A percentile compares a stretch with the other conserved stretches of the same genome.
These are phyloP conservation scores for Empidonax traillii DNA, from an alignment of 2,113 vertebrate genomes.

Conservation along the genomic window DNA sequence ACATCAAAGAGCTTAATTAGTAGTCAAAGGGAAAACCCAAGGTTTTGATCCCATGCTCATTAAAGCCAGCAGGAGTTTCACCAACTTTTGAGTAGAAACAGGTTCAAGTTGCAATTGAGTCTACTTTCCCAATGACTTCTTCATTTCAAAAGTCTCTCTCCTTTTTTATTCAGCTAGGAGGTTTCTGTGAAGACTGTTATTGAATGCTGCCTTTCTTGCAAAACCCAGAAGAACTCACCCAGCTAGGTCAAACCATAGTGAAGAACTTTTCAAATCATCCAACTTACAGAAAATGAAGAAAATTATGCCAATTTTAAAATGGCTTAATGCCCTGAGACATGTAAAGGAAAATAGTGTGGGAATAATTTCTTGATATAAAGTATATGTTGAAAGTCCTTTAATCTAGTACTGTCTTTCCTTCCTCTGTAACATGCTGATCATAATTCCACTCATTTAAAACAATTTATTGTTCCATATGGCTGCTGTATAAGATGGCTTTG, in stretches of 20 bases:
- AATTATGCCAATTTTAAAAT: not conserved
- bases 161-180: not conserved
- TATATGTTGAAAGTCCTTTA: not conserved
- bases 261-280: not conserved
- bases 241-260: not conserved
- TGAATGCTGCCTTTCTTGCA: not conserved
- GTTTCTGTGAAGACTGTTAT: conserved; percentile 13
- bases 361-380: not conserved
- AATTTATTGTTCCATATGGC: not conserved
- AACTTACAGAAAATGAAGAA: not conserved
- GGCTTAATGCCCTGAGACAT: not conserved
- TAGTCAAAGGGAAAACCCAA: not conserved
- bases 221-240: not conserved
- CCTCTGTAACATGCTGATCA: not conserved
- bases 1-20: not conserved
- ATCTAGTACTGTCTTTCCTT: not conserved
- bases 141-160: not conserved
- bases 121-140: not conserved
- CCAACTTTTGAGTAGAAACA: not conserved
- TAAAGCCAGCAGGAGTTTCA: conserved; percentile 37
- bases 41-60: conserved; percentile 9
- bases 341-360: not conserved
- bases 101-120: not conserved
- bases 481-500: not conserved
- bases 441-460: conserved; percentile 7